Percentiles rank a stretch among this genome's conserved stretches.
Conservation (phyloP, 2,113 vertebrate genomes). For the Podarcis cretensis region DNA sequence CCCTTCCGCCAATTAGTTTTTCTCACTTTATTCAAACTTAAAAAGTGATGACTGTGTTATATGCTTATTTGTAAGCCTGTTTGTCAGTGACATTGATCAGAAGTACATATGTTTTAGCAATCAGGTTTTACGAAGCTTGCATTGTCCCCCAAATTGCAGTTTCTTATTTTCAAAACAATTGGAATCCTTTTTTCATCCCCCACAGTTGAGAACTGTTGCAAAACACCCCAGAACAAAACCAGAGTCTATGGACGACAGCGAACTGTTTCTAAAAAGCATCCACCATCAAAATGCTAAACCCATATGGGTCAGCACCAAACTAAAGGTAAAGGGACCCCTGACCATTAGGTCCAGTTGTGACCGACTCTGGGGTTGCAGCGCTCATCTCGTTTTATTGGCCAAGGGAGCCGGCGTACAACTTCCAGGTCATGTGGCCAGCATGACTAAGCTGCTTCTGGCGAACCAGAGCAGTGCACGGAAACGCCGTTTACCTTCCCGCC, state of each 20-base stretch:
- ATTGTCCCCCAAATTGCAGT: slow-evolving; percentile 46
- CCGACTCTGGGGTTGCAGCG: no score
- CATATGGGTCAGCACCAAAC: background rate
- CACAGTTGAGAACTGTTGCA: background rate
- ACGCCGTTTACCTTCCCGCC: no score
- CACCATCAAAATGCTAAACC: background rate
- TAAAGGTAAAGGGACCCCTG: no score
- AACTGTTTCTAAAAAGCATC: accelerated
- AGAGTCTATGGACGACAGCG: background rate
- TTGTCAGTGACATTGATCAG: slow-evolving; percentile 58
- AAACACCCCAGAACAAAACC: background rate
- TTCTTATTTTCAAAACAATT: slow-evolving; percentile 34
- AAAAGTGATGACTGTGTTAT: slow-evolving; percentile 70
- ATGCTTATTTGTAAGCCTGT: slow-evolving; percentile 43
- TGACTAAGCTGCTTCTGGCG: no score
- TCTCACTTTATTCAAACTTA: slow-evolving; percentile 68
- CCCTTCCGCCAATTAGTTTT: slow-evolving; percentile 71
- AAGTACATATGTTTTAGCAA: slow-evolving; percentile 58
- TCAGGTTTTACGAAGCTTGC: slow-evolving; percentile 34
- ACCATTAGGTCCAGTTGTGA: no score
- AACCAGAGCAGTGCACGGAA: no score
- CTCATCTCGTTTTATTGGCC: no score
- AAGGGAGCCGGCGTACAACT: no score
- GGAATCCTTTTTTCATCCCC: background rate
- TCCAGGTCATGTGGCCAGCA: no score